These are phyloP conservation scores for Drosophila repletoides DNA, from an alignment of 1,140 invertebrate species.

Conservation along the genomic window DNA sequence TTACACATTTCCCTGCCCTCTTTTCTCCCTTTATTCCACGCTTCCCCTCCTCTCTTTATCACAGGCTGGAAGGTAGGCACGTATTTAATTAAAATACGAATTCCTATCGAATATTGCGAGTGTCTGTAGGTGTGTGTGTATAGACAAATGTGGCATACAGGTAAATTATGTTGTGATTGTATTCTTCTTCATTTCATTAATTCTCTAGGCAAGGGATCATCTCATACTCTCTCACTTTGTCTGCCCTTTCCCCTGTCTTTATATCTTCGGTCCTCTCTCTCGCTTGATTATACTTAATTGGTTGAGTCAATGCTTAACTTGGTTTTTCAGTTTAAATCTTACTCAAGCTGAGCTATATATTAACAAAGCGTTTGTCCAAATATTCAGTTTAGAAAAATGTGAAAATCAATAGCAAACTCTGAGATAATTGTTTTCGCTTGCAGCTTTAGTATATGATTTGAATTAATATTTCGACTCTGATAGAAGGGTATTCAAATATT, in stretches of 20 bases:
- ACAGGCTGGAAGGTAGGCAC: constrained; percentile 8
- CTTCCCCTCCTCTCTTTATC: background rate
- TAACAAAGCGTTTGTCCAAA: no score
- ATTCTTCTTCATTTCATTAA: background rate
- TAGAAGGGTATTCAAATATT: no score
- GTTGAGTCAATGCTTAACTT: constrained; percentile 7
- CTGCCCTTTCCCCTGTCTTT: background rate
- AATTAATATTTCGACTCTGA: no score
- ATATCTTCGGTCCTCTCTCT: background rate
- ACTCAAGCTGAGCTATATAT: background rate
- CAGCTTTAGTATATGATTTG: no score
- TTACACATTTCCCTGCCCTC: constrained; percentile 4
- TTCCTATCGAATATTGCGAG: background rate
- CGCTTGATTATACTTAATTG: constrained; percentile 21
- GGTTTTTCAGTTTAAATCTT: constrained; percentile 18
- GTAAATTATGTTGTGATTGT: constrained; percentile 55
- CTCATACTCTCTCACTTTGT: background rate
- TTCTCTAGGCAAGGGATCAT: background rate
- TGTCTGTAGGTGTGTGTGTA: background rate
- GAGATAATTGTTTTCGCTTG: no score
- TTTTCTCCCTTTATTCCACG: background rate
- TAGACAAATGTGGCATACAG: constrained; percentile 48
- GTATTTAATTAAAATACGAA: constrained; percentile 35
- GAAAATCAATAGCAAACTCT: no score
- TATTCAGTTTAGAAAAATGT: no score